phyloP scores from a whole-genome alignment of 2,113 vertebrate species.

The human (Homo sapiens) region DNA sequence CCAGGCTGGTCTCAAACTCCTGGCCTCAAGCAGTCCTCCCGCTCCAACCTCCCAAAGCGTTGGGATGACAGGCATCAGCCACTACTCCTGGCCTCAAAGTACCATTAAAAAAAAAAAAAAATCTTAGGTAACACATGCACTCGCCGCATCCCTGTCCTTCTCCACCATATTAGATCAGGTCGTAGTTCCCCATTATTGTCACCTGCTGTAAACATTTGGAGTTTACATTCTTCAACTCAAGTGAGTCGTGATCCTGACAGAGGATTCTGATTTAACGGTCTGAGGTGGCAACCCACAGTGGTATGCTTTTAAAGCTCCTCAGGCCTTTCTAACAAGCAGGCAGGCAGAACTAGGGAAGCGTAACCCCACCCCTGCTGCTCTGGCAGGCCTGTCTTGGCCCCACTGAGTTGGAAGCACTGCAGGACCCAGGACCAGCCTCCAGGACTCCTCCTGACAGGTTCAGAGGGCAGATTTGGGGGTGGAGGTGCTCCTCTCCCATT shows the following conservation, averaged over 20 bases:
- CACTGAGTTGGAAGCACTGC: background rate
- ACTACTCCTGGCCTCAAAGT: too few species aligned
- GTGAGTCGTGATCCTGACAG: background rate
- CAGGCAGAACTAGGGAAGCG: background rate
- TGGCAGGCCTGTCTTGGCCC: background rate
- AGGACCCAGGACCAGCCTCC: background rate
- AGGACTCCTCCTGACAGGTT: background rate
- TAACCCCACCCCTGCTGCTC: background rate
- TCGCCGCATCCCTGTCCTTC: background rate
- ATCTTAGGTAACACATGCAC: background rate
- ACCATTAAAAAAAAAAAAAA: too few species aligned
- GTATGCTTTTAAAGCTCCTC: background rate
- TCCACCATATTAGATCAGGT: background rate
- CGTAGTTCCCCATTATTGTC: background rate
- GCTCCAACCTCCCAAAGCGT: too few species aligned
- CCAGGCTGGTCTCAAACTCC: too few species aligned
- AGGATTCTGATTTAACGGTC: background rate
- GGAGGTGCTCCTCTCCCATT: background rate
- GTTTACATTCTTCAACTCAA: background rate
- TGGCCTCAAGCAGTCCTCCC: too few species aligned
- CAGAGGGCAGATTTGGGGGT: background rate
- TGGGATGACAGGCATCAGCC: too few species aligned
- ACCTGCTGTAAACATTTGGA: background rate
- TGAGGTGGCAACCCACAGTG: background rate
- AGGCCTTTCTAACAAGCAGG: background rate